phyloP scores from a whole-genome alignment of 2,113 vertebrate species.

The Tachysurus fulvidraco region DNA sequence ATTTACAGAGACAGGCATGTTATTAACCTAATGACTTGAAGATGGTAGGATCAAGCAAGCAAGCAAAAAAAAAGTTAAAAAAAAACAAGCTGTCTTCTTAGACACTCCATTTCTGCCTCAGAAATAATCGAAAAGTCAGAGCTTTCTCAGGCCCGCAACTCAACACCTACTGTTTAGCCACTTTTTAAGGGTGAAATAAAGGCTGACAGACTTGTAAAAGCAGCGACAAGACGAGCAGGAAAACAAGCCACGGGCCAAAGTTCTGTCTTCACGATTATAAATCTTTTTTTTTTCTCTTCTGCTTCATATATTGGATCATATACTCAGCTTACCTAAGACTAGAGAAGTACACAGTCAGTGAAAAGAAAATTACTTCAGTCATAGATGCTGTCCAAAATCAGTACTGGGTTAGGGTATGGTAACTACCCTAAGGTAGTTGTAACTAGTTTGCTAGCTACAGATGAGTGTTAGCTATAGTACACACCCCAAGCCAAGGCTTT shows the following conservation, averaged over 20 bases:
- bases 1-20: constrained; percentile 48
- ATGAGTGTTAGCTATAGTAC: background rate
- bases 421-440: background rate
- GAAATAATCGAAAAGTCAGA: background rate
- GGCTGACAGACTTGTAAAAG: constrained; percentile 12
- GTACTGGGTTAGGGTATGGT: background rate
- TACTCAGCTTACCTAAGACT: background rate
- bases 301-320: background rate
- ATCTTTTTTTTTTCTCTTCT: background rate
- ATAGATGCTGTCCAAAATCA: background rate
- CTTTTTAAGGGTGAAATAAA: background rate
- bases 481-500: background rate
- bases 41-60: constrained; percentile 46
- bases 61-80: background rate
- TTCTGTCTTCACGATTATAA: background rate
- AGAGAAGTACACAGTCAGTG: background rate
- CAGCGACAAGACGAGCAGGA: background rate
- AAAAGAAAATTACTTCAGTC: background rate
- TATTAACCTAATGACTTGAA: constrained; percentile 37
- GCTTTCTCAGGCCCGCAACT: constrained; percentile 6
- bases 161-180: background rate
- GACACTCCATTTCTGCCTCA: background rate
- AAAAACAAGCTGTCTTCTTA: constrained; percentile 5
- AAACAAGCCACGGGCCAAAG: constrained; percentile 1
- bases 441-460: background rate